phyloP scores from a whole-genome alignment of 1,140 invertebrate genomes.

The Drosophila guanche region DNA sequence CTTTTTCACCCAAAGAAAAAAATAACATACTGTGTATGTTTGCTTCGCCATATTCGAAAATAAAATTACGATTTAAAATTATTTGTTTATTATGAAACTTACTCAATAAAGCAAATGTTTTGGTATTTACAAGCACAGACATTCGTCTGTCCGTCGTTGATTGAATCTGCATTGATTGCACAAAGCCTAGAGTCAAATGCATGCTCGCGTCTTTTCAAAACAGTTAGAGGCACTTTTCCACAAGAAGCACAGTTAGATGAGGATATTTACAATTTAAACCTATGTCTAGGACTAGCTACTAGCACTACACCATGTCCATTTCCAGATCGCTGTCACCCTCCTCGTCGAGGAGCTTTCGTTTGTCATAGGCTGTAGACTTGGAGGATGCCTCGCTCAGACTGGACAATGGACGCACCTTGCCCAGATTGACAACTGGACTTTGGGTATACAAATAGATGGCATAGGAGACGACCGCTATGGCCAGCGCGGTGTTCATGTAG shows the following conservation, averaged over 20 bases:
- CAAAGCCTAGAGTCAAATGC: conserved; percentile 51
- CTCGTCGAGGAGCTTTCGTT: conserved; percentile 61
- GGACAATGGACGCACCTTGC: conserved; percentile 69
- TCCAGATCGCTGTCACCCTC: conserved; percentile 70
- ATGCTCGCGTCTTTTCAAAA: conserved; percentile 28
- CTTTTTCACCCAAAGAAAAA: too few relatives aligned
- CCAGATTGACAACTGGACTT: conserved; percentile 91
- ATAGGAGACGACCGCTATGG: conserved; percentile 92
- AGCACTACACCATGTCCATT: conserved; percentile 69
- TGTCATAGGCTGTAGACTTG: conserved; percentile 38
- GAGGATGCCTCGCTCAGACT: conserved; percentile 51
- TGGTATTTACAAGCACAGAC: conserved; percentile 44
- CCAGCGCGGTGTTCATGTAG: conserved; percentile 91
- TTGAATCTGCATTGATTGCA: conserved; percentile 20
- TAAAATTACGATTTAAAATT: conserved; percentile 12
- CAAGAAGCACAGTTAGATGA: conserved; percentile 27
- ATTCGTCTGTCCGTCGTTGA: background rate
- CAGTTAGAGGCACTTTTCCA: conserved; percentile 64
- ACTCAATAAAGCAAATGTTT: conserved; percentile 32
- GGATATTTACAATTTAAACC: conserved; percentile 33
- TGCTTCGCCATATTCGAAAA: background rate
- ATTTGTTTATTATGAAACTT: conserved; percentile 30
- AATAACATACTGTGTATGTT: too few relatives aligned
- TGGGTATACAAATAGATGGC: conserved; percentile 94
- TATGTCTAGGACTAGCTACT: conserved; percentile 21